A percentile compares a stretch with the other conserved stretches of the same genome.
phyloP scores from a whole-genome alignment of 2,888 invertebrate genomes.

The Catocala sponsa region DNA sequence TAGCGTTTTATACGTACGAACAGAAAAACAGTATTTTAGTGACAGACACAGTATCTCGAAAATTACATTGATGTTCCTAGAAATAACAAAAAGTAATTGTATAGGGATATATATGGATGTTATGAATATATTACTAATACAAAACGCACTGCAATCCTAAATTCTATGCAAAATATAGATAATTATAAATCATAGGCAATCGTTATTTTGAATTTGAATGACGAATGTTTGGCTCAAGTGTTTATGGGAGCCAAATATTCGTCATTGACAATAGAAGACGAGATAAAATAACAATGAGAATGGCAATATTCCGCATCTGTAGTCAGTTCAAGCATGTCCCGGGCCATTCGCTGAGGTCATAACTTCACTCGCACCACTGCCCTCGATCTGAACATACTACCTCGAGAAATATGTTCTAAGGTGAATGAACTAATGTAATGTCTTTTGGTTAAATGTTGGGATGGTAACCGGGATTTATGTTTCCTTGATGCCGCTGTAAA shows the following conservation, averaged over 20 bases:
- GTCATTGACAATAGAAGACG: constrained; percentile 21
- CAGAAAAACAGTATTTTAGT: too few relatives aligned
- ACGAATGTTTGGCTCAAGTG: too few relatives aligned
- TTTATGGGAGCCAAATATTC: constrained; percentile 2
- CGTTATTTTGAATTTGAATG: too few relatives aligned
- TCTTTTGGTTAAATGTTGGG: constrained; percentile 41
- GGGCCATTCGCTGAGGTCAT: constrained; percentile 54
- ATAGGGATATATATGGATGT: too few relatives aligned
- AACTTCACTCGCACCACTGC: constrained; percentile 52
- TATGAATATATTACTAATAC: too few relatives aligned
- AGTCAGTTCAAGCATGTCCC: constrained; percentile 46
- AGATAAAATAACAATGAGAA: constrained; percentile 40
- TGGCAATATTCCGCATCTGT: constrained; percentile 45
- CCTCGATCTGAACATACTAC: constrained; percentile 40
- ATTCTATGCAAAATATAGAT: too few relatives aligned
- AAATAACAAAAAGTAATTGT: too few relatives aligned
- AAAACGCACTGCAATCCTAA: too few relatives aligned
- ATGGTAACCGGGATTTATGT: constrained; percentile 37
- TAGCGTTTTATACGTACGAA: too few relatives aligned
- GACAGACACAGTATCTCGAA: too few relatives aligned
- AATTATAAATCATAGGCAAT: too few relatives aligned
- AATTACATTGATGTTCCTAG: too few relatives aligned
- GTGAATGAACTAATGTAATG: constrained; percentile 55
- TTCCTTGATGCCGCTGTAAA: constrained; percentile 28
- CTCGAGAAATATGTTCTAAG: constrained; percentile 49